Evolutionary conservation across 2,888 invertebrate species (phyloP).

Genomic region (Orthosia gracilis): DNA sequence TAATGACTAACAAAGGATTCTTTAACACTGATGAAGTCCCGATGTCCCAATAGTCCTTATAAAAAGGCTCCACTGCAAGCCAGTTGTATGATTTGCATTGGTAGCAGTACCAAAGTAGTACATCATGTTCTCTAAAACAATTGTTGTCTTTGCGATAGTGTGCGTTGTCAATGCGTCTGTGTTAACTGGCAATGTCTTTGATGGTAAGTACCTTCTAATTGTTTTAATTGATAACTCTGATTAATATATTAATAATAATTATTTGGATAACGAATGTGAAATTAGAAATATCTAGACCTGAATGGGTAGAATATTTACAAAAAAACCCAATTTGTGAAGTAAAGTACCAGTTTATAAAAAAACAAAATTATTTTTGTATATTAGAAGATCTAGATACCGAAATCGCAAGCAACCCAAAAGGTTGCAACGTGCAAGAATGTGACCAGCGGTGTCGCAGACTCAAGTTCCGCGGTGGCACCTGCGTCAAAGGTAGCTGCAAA

Average conservation of each 20-base stretch:
- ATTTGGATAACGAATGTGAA: too few species aligned
- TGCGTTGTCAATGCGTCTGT: constrained; percentile 53
- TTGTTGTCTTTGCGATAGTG: constrained; percentile 39
- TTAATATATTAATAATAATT: too few species aligned
- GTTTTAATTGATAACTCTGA: too few species aligned
- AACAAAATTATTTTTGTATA: neutral
- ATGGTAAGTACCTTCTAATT: constrained; percentile 45
- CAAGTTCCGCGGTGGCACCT: constrained; percentile 23
- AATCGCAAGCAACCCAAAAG: neutral
- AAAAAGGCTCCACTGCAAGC: neutral
- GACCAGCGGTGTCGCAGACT: neutral
- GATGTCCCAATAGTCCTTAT: neutral
- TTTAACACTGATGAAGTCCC: neutral
- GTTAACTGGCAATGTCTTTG: constrained; percentile 34
- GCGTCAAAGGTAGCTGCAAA: constrained; percentile 51
- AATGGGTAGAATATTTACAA: too few species aligned
- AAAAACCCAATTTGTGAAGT: too few species aligned
- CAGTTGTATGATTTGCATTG: neutral
- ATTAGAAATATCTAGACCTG: too few species aligned
- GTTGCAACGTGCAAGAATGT: constrained; percentile 10
- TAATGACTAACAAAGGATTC: too few species aligned
- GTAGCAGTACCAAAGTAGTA: neutral
- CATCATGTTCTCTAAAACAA: constrained; percentile 49
- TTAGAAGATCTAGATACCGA: neutral
- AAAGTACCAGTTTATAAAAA: too few species aligned